A percentile compares a stretch with the other conserved stretches of the same genome.
Evolutionary conservation across 2,888 invertebrate genomes (phyloP).

Genomic region (Oscheius onirici): DNA sequence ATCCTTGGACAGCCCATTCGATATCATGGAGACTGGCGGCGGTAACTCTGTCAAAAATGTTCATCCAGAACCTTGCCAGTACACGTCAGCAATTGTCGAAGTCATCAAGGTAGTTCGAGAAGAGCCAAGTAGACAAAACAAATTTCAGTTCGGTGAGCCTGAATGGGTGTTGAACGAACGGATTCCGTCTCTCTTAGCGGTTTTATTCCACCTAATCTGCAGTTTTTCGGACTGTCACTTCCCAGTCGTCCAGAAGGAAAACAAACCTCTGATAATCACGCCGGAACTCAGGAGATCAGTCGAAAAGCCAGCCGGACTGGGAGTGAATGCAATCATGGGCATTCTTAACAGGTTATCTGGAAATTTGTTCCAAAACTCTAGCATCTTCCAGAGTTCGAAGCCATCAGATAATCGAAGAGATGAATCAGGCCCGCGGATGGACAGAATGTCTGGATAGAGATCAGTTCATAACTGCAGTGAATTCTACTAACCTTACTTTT

Average conservation of each 20-base stretch:
- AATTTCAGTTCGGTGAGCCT: conserved; percentile 57
- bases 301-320: conserved; percentile 56
- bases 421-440: conserved; percentile 68
- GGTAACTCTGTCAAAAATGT: conserved; percentile 52
- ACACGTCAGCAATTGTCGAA: conserved; percentile 62
- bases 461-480: conserved; percentile 58
- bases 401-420: conserved; percentile 58
- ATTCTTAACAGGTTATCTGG: conserved; percentile 35
- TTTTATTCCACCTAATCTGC: conserved; percentile 48
- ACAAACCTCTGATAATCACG: conserved; percentile 58
- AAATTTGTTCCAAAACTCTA: background rate
- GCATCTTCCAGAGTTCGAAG: conserved; percentile 36
- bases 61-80: conserved; percentile 58
- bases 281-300: conserved; percentile 59
- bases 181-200: conserved; percentile 43
- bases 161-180: conserved; percentile 56
- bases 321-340: conserved; percentile 44
- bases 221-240: conserved; percentile 55
- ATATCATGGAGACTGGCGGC: conserved; percentile 62
- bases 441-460: conserved; percentile 62
- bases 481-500: background rate
- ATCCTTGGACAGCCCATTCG: conserved; percentile 50
- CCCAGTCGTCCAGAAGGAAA: conserved; percentile 55
- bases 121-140: background rate
- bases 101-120: conserved; percentile 53